Conservation (phyloP, 2,888 invertebrate genomes). For the Octodonta nipae region DNA sequence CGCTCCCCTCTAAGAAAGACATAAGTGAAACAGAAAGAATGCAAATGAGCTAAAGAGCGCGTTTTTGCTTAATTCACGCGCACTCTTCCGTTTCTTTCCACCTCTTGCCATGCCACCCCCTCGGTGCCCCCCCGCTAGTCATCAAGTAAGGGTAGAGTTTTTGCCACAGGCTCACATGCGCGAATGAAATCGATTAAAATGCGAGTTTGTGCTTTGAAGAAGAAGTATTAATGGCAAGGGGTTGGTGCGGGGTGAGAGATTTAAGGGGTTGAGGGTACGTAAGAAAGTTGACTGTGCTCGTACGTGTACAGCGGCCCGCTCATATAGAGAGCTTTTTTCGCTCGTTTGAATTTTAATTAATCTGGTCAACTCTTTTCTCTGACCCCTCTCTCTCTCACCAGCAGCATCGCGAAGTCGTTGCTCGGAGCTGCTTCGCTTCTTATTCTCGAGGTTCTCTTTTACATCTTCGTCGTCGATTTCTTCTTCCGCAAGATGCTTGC, state of each 20-base stretch:
- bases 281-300: conserved; percentile 36
- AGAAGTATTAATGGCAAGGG: conserved; percentile 39
- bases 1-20: no score
- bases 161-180: conserved; percentile 48
- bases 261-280: conserved; percentile 20
- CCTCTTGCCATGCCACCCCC: no score
- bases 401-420: no score
- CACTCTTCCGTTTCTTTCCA: conserved; percentile 38
- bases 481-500: no score
- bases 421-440: no score
- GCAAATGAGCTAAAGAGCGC: conserved; percentile 36
- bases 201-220: conserved; percentile 48
- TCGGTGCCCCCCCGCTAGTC: conserved; percentile 23
- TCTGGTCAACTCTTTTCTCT: conserved; percentile 25
- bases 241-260: conserved; percentile 20
- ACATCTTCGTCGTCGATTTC: no score
- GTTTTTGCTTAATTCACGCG: conserved; percentile 38
- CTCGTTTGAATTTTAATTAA: conserved; percentile 33
- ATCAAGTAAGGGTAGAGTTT: conserved; percentile 35
- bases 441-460: no score
- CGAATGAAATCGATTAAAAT: conserved; percentile 58
- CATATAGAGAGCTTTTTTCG: conserved; percentile 32
- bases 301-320: conserved; percentile 35
- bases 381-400: conserved; percentile 2
- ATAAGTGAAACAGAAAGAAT: conserved; percentile 29